Base-by-base conservation (phyloP, 1,140 invertebrate genomes). In the Zelostemma sp. region DNA sequence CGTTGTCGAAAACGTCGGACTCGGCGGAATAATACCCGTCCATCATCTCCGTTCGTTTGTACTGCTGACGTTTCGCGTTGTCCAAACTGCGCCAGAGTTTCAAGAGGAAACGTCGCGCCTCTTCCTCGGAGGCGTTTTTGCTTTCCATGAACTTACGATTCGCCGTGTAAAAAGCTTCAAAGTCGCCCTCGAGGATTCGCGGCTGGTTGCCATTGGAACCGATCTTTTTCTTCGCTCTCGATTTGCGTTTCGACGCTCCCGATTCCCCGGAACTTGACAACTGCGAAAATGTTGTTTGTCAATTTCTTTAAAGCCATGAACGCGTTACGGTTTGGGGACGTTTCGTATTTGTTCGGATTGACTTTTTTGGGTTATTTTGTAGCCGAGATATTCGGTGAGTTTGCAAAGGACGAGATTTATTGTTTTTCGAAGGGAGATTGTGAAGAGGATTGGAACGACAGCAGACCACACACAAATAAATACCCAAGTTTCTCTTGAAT, bases 161-260 rank as follows among this genome's bases (percentile, higher is more conserved):
- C 11, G 2, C 2, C 12, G 14, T 2, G 17, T 3, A 43, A 43
- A 43, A 43, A 4, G 2, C 17, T 43, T 43, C 41, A 18, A 43
- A 43, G 17, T 43, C 41, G 17, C 41, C 14, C 17, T 43, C 41
- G 14, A 43, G 11, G 17, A 43, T 43, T 43, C 17, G 14, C 41
- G 17, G 17, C 14, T 38, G 9, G 9, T 14, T 38, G 3, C 28
- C 28, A n/a, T 25, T 25, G 21, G 21, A 2, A 38, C 35, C 35
- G n/a, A 3, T 38, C 12, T 14, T 38, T 38, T 38, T 38, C 35
- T 43, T 43, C 8, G 11, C 18, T 46, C 1, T 1, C 16, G 18
- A 11, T 19, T 5, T 19, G 2, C 11, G 41, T 43, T 2, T 17
- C 41, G 14, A 14, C 41, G 41, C 17, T 6, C 11, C n/a, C 33